Evolutionary conservation across 2,888 invertebrate species (phyloP), one percentile per base, ranked within the genome.

Genomic region (Acanthosoma haemorrhoidale): DNA sequence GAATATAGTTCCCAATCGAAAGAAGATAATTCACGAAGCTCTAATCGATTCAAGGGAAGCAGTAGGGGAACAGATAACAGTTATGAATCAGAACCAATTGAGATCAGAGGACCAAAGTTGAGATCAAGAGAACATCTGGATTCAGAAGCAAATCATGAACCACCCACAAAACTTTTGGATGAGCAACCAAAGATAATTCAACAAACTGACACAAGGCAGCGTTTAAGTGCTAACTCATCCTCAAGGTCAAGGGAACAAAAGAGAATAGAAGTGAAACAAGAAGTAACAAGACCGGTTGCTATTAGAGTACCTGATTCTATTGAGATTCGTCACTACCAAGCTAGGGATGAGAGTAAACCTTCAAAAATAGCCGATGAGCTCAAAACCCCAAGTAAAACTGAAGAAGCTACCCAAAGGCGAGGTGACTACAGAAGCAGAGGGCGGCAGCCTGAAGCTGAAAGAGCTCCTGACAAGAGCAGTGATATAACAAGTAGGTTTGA

Each of bases 281-380:
- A 58, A 16, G 43, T 64, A 18, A 38, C 61, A 41, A 68, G 69
- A 39, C 68, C 66, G 5, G 60, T 68, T n/a, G 41, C 71, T n/a
- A 69, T 73, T 21, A 58, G 71, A 61, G 63, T 73, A 3, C 71
- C 72, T 4, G 68, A 73, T 32, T 60, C 69, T 25, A 70, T 70
- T 11, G 72, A 73, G 61, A 38, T 59, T 29, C 69, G 71, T 43
- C 60, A 71, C 38, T 69, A 69, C 34, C 64, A 31, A 32, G 43
- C 9, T 25, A 59, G 34, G 39, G 43, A 31, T 36, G 41, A 59
- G 21, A 39, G 32, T 16, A 43, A 34, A 61, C 61, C 67, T 59
- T 39, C 39, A 5, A 34, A 39, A 13, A n/a, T 31, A 25, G 66
- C 16, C 25, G 68, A 38, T n/a, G 16, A 8, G 2, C 25, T 64